Evolutionary conservation across 2,113 vertebrate species (phyloP), one percentile per base, ranked within the genome.

Genomic region (Arothron firmamentum): DNA sequence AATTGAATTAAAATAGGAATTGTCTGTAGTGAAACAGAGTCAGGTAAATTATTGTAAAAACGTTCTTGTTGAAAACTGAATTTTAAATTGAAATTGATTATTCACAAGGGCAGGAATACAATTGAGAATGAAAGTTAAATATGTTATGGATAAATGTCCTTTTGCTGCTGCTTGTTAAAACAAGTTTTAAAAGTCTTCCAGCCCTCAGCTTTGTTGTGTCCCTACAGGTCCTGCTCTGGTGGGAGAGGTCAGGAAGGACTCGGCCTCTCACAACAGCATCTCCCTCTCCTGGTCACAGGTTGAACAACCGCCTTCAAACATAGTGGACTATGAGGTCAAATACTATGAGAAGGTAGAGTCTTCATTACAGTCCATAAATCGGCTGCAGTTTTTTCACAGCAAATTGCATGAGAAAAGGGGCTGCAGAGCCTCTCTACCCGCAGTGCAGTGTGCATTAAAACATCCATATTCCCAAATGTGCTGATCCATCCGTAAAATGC

Each of bases 301-400:
- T 74, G 94, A 94, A 88, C 92, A 92, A 86, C 90, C 92, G 63
- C 91, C 89, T 55, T 91, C 92, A 83, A 89, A 92, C 74, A 91
- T 98, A 80, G 88, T 99, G 90, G 97, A 99, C 90, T 99, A 98
- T 86, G 97, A 98, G 91, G 94, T 99, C 88, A 99, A 98, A 90
- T 98, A 98, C 89, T 98, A 94, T 89, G 96, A 98, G 86, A 98
- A 96, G 95, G 97, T 98, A 59, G 52, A 59, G 52, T 5, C 5
- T 57, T 20, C 34, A 38, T 9, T 12, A 38, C 8, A 38, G 34
- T 11, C 34, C 8, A 19, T 16, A 43, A 25, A 52, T 5, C 2
- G 14, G 25, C 20, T 41, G 43, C 15, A 53, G 47, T 51, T 58
- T 19, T 59, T 38, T 48, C 34, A 23, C 14, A 15, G 10, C 19